Percentiles rank a stretch among this genome's conserved stretches.
Conservation (phyloP, 2,888 invertebrate species). For the Neoitamus cyanurus region DNA sequence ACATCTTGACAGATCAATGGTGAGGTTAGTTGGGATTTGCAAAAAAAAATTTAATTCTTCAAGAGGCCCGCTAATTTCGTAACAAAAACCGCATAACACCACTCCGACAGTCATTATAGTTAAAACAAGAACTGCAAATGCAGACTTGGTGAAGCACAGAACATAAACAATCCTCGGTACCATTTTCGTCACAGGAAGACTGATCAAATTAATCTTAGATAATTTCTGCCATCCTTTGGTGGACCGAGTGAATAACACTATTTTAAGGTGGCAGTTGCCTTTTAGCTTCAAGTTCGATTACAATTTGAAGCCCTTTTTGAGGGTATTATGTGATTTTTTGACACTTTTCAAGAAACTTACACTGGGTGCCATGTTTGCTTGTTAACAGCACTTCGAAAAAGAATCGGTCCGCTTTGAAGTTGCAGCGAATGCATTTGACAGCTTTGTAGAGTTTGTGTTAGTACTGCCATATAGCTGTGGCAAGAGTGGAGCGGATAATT, state of each 20-base stretch:
- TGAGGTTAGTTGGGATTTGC: neutral
- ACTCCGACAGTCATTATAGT: neutral
- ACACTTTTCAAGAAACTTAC: conserved; percentile 60
- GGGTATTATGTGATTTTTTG: conserved; percentile 16
- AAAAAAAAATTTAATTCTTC: neutral
- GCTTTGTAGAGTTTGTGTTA: neutral
- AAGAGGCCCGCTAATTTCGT: neutral
- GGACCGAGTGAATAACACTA: neutral
- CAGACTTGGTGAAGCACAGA: neutral
- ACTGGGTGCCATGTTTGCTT: conserved; percentile 66
- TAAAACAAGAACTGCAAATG: neutral
- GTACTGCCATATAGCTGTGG: neutral
- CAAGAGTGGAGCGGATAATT: neutral
- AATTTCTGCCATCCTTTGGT: conserved; percentile 31
- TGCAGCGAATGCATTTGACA: conserved; percentile 10
- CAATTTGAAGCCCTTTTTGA: neutral
- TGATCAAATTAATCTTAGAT: neutral
- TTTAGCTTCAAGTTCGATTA: neutral
- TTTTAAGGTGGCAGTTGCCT: neutral
- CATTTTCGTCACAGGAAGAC: neutral
- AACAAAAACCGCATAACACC: conserved; percentile 6
- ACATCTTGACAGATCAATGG: neutral
- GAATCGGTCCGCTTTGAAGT: conserved; percentile 55
- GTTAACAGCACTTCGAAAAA: conserved; percentile 63
- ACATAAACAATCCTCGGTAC: neutral